Evolutionary conservation across 1,140 invertebrate species (phyloP).

Genomic region (Lanistes nyassanus): DNA sequence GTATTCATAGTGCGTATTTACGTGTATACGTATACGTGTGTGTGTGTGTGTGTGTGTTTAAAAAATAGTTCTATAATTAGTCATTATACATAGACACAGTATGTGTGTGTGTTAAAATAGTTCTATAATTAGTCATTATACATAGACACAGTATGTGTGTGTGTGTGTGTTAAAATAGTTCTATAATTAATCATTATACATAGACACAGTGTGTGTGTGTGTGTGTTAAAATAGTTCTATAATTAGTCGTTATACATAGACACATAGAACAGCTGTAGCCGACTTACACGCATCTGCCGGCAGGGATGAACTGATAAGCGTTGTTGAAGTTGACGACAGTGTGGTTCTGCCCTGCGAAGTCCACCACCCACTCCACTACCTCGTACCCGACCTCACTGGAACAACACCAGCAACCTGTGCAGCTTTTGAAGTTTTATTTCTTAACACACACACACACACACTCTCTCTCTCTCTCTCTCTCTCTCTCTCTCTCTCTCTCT

Average conservation of each 20-base stretch:
- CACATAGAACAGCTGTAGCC: too few species aligned
- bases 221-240: too few species aligned
- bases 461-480: slow-evolving; percentile 14
- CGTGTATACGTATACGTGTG: not conserved
- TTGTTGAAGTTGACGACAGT: slow-evolving; percentile 39
- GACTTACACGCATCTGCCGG: slow-evolving; percentile 34
- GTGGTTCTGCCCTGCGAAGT: slow-evolving; percentile 32
- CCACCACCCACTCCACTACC: slow-evolving; percentile 23
- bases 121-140: not conserved
- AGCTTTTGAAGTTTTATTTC: too few species aligned
- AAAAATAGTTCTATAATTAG: too few species aligned
- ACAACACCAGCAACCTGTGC: too few species aligned
- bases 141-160: too few species aligned
- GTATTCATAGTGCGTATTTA: not conserved
- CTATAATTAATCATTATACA: too few species aligned
- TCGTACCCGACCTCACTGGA: slow-evolving; percentile 35
- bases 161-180: too few species aligned
- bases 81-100: too few species aligned
- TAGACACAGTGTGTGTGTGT: too few species aligned
- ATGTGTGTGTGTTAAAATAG: not conserved
- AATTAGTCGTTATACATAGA: too few species aligned
- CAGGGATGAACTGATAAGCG: slow-evolving; percentile 36
- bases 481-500: slow-evolving; percentile 7
- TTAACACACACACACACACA: slow-evolving; percentile 9
- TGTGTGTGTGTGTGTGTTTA: too few species aligned